phyloP scores from a whole-genome alignment of 2,888 invertebrate species.

The Nemoura dubitans region DNA sequence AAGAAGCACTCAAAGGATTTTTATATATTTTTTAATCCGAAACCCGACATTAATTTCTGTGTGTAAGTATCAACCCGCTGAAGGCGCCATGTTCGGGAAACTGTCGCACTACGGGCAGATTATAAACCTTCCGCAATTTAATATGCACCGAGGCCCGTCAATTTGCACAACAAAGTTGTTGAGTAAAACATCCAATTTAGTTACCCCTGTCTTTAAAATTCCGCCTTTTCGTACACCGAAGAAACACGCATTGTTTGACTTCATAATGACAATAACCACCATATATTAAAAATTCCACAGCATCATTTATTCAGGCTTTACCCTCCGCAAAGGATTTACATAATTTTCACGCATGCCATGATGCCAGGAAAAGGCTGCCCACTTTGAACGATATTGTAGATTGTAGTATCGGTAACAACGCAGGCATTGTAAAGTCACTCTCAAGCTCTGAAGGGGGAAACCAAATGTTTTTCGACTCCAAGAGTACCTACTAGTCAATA shows the following conservation, averaged over 20 bases:
- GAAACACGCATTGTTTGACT: not conserved
- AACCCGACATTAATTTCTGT: too few species aligned
- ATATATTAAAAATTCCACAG: not conserved
- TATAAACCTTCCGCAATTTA: too few species aligned
- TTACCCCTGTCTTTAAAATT: not conserved
- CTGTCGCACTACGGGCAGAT: too few species aligned
- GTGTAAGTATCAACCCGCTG: too few species aligned
- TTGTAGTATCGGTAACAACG: not conserved
- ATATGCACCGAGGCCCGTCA: too few species aligned
- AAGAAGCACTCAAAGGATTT: too few species aligned
- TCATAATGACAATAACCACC: not conserved
- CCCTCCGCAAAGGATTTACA: not conserved
- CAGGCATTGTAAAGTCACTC: not conserved
- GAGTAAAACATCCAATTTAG: too few species aligned
- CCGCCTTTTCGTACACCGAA: not conserved
- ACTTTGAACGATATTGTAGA: not conserved
- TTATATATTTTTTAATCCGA: too few species aligned
- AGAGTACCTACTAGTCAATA: too few species aligned
- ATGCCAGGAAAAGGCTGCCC: not conserved
- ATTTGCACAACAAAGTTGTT: too few species aligned
- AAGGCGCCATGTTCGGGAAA: too few species aligned
- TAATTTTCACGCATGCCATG: not conserved
- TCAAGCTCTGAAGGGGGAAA: not conserved
- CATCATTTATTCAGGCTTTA: not conserved
- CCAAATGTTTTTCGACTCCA: too few species aligned